Evolutionary conservation across 2,888 invertebrate species (phyloP).

Genomic region (Spodoptera exigua): DNA sequence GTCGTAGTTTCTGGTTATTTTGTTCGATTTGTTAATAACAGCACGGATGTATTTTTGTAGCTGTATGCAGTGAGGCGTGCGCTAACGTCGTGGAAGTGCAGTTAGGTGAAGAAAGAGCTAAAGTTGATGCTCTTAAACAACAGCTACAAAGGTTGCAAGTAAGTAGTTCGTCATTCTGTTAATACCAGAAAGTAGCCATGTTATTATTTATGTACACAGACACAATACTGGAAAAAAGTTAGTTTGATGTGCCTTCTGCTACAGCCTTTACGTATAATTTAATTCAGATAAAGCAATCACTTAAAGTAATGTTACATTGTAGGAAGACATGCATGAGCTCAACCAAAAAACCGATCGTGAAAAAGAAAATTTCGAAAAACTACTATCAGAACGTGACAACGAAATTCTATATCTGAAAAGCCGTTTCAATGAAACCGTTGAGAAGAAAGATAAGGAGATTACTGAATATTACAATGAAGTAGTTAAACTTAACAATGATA

Average conservation of each 20-base stretch:
- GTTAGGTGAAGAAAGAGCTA: slow-evolving; percentile 80
- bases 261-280: background rate
- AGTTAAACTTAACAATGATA: slow-evolving; percentile 75
- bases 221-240: too few species aligned
- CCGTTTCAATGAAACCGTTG: slow-evolving; percentile 78
- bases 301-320: slow-evolving; percentile 19
- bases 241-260: background rate
- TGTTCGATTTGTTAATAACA: too few species aligned
- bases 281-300: background rate
- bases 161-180: slow-evolving; percentile 21
- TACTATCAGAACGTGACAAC: slow-evolving; percentile 72
- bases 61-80: slow-evolving; percentile 81
- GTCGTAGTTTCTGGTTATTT: too few species aligned
- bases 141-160: slow-evolving; percentile 79
- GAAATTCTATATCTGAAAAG: slow-evolving; percentile 76
- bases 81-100: slow-evolving; percentile 84
- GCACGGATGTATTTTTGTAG: slow-evolving; percentile 43
- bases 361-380: slow-evolving; percentile 62
- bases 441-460: slow-evolving; percentile 73
- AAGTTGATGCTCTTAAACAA: slow-evolving; percentile 74
- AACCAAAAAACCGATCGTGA: slow-evolving; percentile 68
- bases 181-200: too few species aligned
- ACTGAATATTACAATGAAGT: slow-evolving; percentile 71
- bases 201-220: too few species aligned
- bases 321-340: slow-evolving; percentile 72